A percentile compares a stretch with the other conserved stretches of the same genome.
Evolutionary conservation across 2,113 vertebrate genomes (phyloP).

Genomic region (Hippocampus zosterae): DNA sequence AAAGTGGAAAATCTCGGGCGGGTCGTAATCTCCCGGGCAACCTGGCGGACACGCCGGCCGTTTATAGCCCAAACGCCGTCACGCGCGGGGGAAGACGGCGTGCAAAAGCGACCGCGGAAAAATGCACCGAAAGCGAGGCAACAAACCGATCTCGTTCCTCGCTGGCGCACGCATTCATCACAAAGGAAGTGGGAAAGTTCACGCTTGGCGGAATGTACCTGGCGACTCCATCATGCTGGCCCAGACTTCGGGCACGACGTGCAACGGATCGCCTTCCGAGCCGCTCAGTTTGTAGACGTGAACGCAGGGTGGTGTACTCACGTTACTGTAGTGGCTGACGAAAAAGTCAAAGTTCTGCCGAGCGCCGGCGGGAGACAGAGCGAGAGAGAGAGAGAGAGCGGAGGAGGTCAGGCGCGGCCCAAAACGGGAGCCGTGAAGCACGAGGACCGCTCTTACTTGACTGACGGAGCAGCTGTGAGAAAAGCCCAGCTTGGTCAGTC

Average conservation of each 20-base stretch:
- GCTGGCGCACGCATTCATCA: neutral
- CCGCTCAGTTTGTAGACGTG: conserved; percentile 91
- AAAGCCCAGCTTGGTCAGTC: conserved; percentile 88
- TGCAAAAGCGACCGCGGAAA: too few relatives aligned
- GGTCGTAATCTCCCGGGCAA: conserved; percentile 89
- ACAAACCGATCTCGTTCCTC: too few relatives aligned
- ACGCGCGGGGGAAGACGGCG: too few relatives aligned
- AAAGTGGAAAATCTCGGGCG: conserved; percentile 94
- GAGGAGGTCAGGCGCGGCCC: neutral
- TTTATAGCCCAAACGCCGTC: too few relatives aligned
- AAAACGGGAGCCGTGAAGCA: too few relatives aligned
- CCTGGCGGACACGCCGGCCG: conserved; percentile 62
- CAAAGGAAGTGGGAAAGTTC: neutral
- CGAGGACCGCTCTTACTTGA: conserved; percentile 72
- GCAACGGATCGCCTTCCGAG: conserved; percentile 78
- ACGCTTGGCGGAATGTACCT: conserved; percentile 56
- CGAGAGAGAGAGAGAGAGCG: neutral
- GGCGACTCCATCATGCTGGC: conserved; percentile 98
- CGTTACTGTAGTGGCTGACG: conserved; percentile 95
- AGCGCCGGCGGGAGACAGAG: neutral
- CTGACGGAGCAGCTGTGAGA: conserved; percentile 96
- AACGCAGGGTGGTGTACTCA: conserved; percentile 89
- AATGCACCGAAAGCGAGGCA: too few relatives aligned
- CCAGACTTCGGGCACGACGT: conserved; percentile 90
- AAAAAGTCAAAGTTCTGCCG: conserved; percentile 95